phyloP scores from a whole-genome alignment of 2,113 vertebrate genomes.

The Mola mola region DNA sequence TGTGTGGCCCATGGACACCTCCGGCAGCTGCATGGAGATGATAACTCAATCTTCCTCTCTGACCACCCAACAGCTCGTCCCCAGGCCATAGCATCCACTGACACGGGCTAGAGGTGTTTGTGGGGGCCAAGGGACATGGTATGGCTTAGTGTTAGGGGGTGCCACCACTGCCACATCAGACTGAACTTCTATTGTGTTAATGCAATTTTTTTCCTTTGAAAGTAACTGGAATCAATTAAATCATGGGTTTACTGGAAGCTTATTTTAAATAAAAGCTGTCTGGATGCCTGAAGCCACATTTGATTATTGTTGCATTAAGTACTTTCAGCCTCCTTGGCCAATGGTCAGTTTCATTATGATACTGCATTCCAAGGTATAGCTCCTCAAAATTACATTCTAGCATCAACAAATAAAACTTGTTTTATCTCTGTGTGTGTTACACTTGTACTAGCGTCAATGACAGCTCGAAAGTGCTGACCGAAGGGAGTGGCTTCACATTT shows the following conservation, averaged over 20 bases:
- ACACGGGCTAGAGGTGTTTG: conserved; percentile 21
- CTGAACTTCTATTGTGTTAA: neutral
- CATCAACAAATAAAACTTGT: conserved; percentile 24
- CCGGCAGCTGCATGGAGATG: conserved; percentile 45
- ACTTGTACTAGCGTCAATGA: neutral
- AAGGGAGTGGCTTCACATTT: conserved; percentile 45
- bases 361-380: conserved; percentile 60
- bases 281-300: conserved; percentile 11
- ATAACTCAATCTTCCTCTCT: conserved; percentile 64
- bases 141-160: conserved; percentile 1
- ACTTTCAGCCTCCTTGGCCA: conserved; percentile 25
- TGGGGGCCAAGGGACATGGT: conserved; percentile 20
- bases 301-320: conserved; percentile 32
- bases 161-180: neutral
- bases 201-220: too few relatives aligned
- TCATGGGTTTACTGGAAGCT: too few relatives aligned
- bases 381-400: conserved; percentile 62
- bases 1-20: conserved; percentile 52
- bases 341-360: conserved; percentile 55
- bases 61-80: conserved; percentile 28
- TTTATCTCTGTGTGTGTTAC: neutral
- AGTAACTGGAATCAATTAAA: too few relatives aligned
- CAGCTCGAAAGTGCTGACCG: conserved; percentile 1
- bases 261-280: too few relatives aligned
- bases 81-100: conserved; percentile 13